These are phyloP conservation scores for Drosophila sproati DNA, from an alignment of 1,140 invertebrate genomes.

Conservation along the genomic window DNA sequence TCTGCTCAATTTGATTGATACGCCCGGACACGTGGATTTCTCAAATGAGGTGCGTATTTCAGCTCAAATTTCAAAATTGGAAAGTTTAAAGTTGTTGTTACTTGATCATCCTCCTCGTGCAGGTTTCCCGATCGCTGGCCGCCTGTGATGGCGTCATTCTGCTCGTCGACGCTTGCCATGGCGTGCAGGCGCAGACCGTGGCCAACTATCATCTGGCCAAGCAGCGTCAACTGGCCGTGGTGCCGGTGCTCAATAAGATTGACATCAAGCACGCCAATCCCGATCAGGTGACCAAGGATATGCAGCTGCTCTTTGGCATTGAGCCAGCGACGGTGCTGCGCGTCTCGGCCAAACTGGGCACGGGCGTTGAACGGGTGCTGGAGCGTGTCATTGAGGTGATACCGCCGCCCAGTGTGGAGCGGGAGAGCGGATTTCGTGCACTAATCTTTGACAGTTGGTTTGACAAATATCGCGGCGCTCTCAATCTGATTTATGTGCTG, in stretches of 20 bases:
- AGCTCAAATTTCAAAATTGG: too few species aligned
- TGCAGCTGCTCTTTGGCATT: slow-evolving; percentile 94
- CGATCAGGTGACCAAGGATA: slow-evolving; percentile 91
- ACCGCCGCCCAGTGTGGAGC: slow-evolving; percentile 89
- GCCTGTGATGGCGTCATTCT: slow-evolving; percentile 98
- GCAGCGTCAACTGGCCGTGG: slow-evolving; percentile 91
- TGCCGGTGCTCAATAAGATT: slow-evolving; percentile 98
- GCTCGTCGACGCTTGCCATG: slow-evolving; percentile 98
- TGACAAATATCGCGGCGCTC: slow-evolving; percentile 93
- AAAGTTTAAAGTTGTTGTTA: neutral
- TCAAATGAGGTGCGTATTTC: slow-evolving; percentile 92
- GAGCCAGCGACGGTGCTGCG: slow-evolving; percentile 88
- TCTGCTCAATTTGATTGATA: slow-evolving; percentile 98
- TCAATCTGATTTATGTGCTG: slow-evolving; percentile 92
- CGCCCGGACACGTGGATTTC: slow-evolving; percentile 99
- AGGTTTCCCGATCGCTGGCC: slow-evolving; percentile 92
- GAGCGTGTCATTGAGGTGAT: slow-evolving; percentile 91
- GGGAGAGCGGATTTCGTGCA: slow-evolving; percentile 89
- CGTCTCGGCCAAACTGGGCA: slow-evolving; percentile 96
- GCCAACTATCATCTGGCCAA: slow-evolving; percentile 98
- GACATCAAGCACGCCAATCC: slow-evolving; percentile 96
- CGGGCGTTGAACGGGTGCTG: slow-evolving; percentile 91
- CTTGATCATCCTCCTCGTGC: neutral
- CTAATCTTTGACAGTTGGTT: slow-evolving; percentile 98
- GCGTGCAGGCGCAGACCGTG: slow-evolving; percentile 98